Conservation (phyloP, 2,113 vertebrate species). For the Nesogale talazaci region DNA sequence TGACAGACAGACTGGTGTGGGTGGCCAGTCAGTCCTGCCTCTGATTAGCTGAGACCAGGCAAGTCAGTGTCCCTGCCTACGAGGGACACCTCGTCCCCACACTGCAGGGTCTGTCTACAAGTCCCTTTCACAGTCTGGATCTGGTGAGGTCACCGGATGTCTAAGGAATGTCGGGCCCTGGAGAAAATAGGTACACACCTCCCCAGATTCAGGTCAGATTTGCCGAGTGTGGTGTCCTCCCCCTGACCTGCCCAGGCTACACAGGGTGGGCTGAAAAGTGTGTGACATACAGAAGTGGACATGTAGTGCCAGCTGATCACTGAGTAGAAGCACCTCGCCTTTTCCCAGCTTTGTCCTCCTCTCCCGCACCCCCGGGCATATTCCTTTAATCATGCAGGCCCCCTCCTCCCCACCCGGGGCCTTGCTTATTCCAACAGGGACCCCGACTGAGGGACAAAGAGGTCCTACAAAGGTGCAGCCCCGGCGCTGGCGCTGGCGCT, state of each 20-base stretch:
- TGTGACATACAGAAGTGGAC: slow-evolving; percentile 77
- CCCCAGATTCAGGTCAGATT: neutral
- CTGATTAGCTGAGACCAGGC: neutral
- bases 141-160: neutral
- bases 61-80: slow-evolving; percentile 31
- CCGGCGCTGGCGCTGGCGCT: too few species aligned
- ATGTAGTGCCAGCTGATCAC: slow-evolving; percentile 74
- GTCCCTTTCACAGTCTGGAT: slow-evolving; percentile 24
- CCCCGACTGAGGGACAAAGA: slow-evolving; percentile 72
- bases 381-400: slow-evolving; percentile 77
- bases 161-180: slow-evolving; percentile 51
- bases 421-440: slow-evolving; percentile 69
- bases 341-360: slow-evolving; percentile 60
- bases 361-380: slow-evolving; percentile 59
- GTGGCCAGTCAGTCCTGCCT: slow-evolving; percentile 22
- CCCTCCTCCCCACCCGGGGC: slow-evolving; percentile 33
- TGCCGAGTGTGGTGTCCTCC: slow-evolving; percentile 27
- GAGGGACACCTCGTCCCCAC: neutral
- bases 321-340: slow-evolving; percentile 76
- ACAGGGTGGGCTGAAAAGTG: slow-evolving; percentile 59
- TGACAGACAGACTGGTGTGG: neutral
- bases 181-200: slow-evolving; percentile 43
- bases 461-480: slow-evolving; percentile 70
- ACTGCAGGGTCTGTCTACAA: neutral
- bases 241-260: slow-evolving; percentile 57